phyloP scores from a whole-genome alignment of 2,113 vertebrate species.

The Notarius lentiginosus region DNA sequence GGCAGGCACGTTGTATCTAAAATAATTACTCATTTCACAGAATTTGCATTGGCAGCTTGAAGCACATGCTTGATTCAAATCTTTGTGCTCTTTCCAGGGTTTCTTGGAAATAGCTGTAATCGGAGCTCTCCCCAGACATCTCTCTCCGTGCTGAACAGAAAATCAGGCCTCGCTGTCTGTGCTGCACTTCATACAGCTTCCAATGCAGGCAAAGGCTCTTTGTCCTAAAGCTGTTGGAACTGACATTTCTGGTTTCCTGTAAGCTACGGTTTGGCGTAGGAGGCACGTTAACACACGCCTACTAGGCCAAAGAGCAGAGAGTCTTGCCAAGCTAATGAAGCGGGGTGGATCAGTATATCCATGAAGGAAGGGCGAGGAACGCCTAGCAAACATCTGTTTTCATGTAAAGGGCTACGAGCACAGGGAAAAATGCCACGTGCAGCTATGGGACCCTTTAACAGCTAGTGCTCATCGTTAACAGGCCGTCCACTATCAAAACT shows the following conservation, averaged over 20 bases:
- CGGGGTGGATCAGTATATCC: slow-evolving; percentile 12
- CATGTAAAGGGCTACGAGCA: slow-evolving; percentile 14
- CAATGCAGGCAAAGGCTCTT: slow-evolving; percentile 41
- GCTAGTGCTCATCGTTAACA: not conserved
- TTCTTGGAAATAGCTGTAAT: slow-evolving; percentile 19
- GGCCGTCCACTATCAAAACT: not conserved
- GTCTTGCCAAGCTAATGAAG: slow-evolving; percentile 21
- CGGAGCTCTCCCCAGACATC: slow-evolving; percentile 32
- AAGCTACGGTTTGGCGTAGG: slow-evolving; percentile 11
- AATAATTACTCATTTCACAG: not conserved
- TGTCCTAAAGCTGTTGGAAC: slow-evolving; percentile 28
- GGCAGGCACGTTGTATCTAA: slow-evolving; percentile 6
- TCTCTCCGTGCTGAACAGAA: not conserved
- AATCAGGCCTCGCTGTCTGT: slow-evolving; percentile 1
- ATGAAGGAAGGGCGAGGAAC: slow-evolving; percentile 23
- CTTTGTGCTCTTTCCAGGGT: slow-evolving; percentile 17
- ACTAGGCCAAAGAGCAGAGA: slow-evolving; percentile 46
- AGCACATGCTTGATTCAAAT: not conserved
- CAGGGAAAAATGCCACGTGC: slow-evolving; percentile 8
- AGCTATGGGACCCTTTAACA: not conserved
- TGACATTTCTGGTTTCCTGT: slow-evolving; percentile 39
- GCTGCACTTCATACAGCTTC: slow-evolving; percentile 6
- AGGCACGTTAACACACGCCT: slow-evolving; percentile 37
- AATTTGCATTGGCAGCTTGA: not conserved
- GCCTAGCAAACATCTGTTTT: slow-evolving; percentile 50